Evolutionary conservation across 2,113 vertebrate genomes (phyloP), one percentile per base, ranked within the genome.

Genomic region (Hepsetus odoe): DNA sequence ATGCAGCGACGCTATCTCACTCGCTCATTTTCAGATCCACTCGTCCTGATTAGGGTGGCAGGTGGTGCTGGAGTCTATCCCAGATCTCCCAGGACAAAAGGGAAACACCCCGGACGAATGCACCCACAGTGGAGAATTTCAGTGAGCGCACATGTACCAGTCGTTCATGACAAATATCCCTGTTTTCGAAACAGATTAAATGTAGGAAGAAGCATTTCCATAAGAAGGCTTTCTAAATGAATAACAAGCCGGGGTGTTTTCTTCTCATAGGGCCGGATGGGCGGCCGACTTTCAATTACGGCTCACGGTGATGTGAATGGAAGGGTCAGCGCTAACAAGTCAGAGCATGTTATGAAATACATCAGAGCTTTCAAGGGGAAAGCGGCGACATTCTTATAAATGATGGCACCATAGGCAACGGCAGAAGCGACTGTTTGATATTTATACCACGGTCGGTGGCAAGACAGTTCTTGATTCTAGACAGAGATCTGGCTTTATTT

Each of bases 241-340:
- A n/a, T 18, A 64, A 20, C 61, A n/a, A n/a, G 18, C 18, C 8
- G n/a, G 9, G 32, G 32, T 38, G 61, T 33, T 20, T 64, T 64
- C 32, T 11, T 38, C 32, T 38, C 20, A 8, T 3, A 35, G 18
- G 5, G 30, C 32, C 7, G 33, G 18, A 13, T 20, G 7, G 61
- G 18, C 20, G 32, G 13, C 32, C 33, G 18, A n/a, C 61, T 38
- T 65, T 65, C 35, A 65, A 35, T 65, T 65, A 65, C 33, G 22
- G 61, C 61, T n/a, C 61, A 65, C 33, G 12, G 61, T 8, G 20
- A 38, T 65, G 33, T 22, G 61, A 65, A 65, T 38, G 59, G 35
- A 35, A 38, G 33, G 4, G 61, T 65, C 61, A n/a, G 7, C 32
- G 12, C 61, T 65, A 65, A 65, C 61, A 65, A 65, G 32, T 65